Base-by-base conservation (phyloP, 2,797 vertebrate genomes). In the Protonibea diacanthus region DNA sequence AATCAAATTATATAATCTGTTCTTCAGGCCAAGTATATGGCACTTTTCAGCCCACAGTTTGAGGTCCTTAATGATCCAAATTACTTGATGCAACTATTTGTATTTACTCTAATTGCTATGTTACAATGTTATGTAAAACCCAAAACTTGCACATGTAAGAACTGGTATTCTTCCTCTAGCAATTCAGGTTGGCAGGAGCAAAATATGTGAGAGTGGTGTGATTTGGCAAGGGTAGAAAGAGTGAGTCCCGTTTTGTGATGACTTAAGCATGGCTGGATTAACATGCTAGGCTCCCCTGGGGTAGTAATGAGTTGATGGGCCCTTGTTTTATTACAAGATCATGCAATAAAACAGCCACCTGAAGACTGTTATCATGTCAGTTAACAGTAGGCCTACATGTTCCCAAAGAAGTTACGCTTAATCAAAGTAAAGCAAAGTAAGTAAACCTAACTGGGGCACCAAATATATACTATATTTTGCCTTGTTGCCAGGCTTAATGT, bases 1-100 rank as follows among this genome's bases (percentile, higher is more conserved):
- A 64, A 56, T 49, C 38, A 33, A 47, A 78, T 75, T 11, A 56
- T 73, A 64, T 25, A 70, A 58, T 25, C 21, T 48, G 21, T 18
- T 51, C 14, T 48, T n/a, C 49, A 48, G 38, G 79, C 79, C 52
- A 72, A 78, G 13, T 65, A 13, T 21, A 56, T 69, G 59, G 44
- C 45, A 58, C 14, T 45, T 59, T 33, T 57, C 38, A 74, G 21
- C 27, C 45, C 20, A 40, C 60, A 53, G 65, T 74, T 48, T 73
- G 18, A 71, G 6, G 20, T 49, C 29, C 44, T 47, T 65, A 55
- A 78, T 64, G 58, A 64, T 49, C 62, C 64, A 60, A 72, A 55
- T 68, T 8, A 65, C 58, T 78, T 71, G 8, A 38, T 57, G 38
- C 12, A 71, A 66, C 44, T 71, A 81, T 59, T 78, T 74, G 45